phyloP scores from a whole-genome alignment of 1,140 invertebrate species.

The Drosophila cardini region DNA sequence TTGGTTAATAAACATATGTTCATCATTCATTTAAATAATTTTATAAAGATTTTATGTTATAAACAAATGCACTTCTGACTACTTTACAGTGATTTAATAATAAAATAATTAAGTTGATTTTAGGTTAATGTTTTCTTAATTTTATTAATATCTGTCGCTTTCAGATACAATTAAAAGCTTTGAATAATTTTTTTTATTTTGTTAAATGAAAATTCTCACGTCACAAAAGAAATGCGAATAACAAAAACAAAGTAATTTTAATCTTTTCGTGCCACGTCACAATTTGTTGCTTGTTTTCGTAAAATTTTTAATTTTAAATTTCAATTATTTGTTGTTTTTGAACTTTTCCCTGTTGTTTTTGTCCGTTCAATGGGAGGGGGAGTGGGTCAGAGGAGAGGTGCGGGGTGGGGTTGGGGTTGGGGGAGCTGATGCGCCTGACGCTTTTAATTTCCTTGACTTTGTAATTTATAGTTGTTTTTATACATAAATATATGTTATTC shows the following conservation, averaged over 20 bases:
- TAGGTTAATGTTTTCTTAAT: neutral
- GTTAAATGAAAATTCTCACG: slow-evolving; percentile 29
- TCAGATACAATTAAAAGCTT: slow-evolving; percentile 19
- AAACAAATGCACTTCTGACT: too few relatives aligned
- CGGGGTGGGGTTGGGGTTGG: neutral
- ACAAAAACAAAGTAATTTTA: slow-evolving; percentile 21
- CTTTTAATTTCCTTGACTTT: slow-evolving; percentile 75
- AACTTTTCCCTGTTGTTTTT: slow-evolving; percentile 28
- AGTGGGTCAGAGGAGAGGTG: neutral
- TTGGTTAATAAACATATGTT: too few relatives aligned
- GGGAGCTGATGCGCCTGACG: slow-evolving; percentile 61
- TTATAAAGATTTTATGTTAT: too few relatives aligned
- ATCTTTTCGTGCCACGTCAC: slow-evolving; percentile 37
- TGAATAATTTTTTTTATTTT: slow-evolving; percentile 5
- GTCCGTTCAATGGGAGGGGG: neutral
- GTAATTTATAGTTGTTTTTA: slow-evolving; percentile 77
- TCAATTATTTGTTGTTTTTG: slow-evolving; percentile 50
- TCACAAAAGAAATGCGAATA: slow-evolving; percentile 6
- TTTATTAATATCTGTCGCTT: neutral
- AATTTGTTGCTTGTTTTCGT: slow-evolving; percentile 23
- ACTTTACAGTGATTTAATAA: too few relatives aligned
- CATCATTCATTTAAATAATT: too few relatives aligned
- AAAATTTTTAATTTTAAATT: slow-evolving; percentile 13
- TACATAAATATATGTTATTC: slow-evolving; percentile 43
- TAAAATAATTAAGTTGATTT: neutral